Evolutionary conservation across 2,888 invertebrate species (phyloP).

Genomic region (Leptopilina myrica): DNA sequence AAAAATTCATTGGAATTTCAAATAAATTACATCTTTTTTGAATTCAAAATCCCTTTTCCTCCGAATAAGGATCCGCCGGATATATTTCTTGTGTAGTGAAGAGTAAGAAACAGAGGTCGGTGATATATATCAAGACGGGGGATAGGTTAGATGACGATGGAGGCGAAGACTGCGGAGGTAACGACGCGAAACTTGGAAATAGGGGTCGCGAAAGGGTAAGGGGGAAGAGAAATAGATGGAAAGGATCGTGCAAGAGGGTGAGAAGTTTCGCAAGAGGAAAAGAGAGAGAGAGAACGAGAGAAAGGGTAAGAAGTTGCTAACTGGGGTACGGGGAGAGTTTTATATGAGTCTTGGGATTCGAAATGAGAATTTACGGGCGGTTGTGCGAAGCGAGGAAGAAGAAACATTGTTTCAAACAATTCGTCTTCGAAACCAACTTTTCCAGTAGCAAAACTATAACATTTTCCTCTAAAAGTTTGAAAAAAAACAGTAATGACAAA

Average conservation of each 20-base stretch:
- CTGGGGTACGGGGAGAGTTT: constrained; percentile 63
- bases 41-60: background rate
- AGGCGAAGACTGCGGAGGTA: constrained; percentile 49
- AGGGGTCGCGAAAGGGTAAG: constrained; percentile 57
- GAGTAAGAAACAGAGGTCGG: constrained; percentile 50
- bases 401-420: constrained; percentile 75
- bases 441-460: constrained; percentile 20
- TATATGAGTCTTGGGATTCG: constrained; percentile 75
- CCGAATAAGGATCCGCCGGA: constrained; percentile 30
- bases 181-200: constrained; percentile 50
- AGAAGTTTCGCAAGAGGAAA: background rate
- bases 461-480: too few species aligned
- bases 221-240: constrained; percentile 48
- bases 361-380: constrained; percentile 75
- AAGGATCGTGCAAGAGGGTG: constrained; percentile 29
- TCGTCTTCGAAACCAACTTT: constrained; percentile 65
- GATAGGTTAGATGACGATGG: constrained; percentile 62
- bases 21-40: background rate
- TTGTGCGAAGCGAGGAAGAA: constrained; percentile 60
- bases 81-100: constrained; percentile 39
- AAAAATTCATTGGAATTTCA: background rate
- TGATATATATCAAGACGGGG: constrained; percentile 67
- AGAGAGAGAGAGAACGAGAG: constrained; percentile 51
- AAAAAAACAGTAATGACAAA: too few species aligned
- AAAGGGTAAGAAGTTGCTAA: constrained; percentile 57